These are phyloP conservation scores for Bothrops jararaca DNA, from an alignment of 2,113 vertebrate species.

Conservation along the genomic window DNA sequence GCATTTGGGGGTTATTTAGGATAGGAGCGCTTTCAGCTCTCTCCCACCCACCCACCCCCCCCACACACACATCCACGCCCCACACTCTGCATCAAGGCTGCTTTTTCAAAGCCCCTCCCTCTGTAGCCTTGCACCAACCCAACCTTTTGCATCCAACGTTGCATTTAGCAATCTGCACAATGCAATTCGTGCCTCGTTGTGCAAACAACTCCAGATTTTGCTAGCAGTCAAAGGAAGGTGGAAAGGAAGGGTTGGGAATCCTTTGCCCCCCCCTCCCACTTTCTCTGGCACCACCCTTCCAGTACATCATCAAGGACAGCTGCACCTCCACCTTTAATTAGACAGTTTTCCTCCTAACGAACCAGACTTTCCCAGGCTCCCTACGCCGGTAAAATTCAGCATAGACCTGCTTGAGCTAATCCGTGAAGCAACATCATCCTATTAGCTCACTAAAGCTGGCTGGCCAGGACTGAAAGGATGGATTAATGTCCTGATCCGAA, in stretches of 20 bases:
- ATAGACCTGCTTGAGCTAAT: neutral
- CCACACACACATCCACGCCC: no score
- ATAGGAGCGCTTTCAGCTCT: no score
- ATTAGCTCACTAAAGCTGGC: neutral
- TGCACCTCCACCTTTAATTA: constrained; percentile 1
- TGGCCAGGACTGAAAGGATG: neutral
- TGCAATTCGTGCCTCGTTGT: neutral
- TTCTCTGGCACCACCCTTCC: neutral
- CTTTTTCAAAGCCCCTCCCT: neutral
- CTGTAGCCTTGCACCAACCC: neutral
- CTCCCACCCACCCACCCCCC: no score
- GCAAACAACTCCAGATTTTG: neutral
- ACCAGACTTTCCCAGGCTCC: constrained; percentile 7
- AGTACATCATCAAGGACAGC: neutral
- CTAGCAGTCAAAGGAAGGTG: neutral
- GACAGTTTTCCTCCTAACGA: neutral
- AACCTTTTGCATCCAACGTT: neutral
- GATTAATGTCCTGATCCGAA: neutral
- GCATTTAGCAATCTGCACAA: neutral
- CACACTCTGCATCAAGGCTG: neutral
- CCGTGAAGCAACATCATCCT: neutral
- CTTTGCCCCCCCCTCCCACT: neutral
- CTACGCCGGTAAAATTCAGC: neutral
- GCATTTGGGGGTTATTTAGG: no score
- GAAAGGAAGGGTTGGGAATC: neutral